phyloP scores from a whole-genome alignment of 1,140 invertebrate genomes.

The Drosophila nasuta region DNA sequence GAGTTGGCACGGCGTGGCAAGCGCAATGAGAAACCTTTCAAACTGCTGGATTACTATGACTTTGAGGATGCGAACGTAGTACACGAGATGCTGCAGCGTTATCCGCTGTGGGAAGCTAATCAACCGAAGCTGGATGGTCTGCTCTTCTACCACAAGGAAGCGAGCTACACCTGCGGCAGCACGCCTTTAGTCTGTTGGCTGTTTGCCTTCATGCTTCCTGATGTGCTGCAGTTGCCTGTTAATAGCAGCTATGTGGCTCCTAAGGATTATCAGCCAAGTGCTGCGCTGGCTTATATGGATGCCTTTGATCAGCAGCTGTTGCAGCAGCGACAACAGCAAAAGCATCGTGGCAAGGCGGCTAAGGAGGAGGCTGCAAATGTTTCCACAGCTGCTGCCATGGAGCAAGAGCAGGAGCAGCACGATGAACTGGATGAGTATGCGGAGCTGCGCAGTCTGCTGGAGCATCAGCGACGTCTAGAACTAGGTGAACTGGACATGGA shows the following conservation, averaged over 20 bases:
- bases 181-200: conserved; percentile 96
- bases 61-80: conserved; percentile 60
- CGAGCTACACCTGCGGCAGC: conserved; percentile 90
- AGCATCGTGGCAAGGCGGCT: conserved; percentile 10
- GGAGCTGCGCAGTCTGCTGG: conserved; percentile 51
- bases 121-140: conserved; percentile 89
- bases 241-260: conserved; percentile 85
- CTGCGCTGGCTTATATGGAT: conserved; percentile 85
- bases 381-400: conserved; percentile 15
- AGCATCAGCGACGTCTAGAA: conserved; percentile 64
- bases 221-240: conserved; percentile 88
- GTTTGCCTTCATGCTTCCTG: conserved; percentile 93
- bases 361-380: conserved; percentile 22
- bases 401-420: conserved; percentile 16
- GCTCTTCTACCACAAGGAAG: conserved; percentile 92
- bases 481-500: conserved; percentile 75
- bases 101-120: conserved; percentile 70
- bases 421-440: conserved; percentile 56
- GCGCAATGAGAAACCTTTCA: conserved; percentile 62
- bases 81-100: conserved; percentile 53
- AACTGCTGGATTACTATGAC: conserved; percentile 57
- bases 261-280: conserved; percentile 84
- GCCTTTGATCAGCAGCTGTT: conserved; percentile 84
- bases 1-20: conserved; percentile 38
- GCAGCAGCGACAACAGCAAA: conserved; percentile 20